Evolutionary conservation across 2,888 invertebrate genomes (phyloP), one percentile per base, ranked within the genome.

Genomic region (Drosophila cyrtoloma): DNA sequence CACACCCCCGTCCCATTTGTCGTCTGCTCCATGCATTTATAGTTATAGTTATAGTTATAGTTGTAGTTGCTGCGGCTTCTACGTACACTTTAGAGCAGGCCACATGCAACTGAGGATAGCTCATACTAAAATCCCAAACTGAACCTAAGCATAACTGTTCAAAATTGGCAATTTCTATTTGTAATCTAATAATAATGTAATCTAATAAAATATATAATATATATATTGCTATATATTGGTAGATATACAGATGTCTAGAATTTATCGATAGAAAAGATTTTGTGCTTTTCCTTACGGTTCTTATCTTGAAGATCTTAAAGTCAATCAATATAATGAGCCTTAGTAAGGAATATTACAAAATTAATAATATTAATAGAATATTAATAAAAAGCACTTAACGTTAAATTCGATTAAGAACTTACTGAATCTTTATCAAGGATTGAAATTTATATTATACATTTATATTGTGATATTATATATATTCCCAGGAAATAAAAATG

Each of bases 51-150:
- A 10, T 33, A 47, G 47, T 47, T 22, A 22, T 22, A 22, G 44
- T 42, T 42, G n/a, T 47, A 47, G 47, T 47, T 47, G 22, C 47
- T 47, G 47, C 47, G 47, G 47, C 26, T 47, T 47, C 9, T 16
- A 26, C 26, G 47, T 26, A 47, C 47, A 47, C 47, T 47, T 47
- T 47, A 16, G 26, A 47, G 26, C 22, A 47, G 47, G 26, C 47
- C 47, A 47, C 47, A 26, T 47, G 47, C 47, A 47, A 47, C 47
- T 26, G 26, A 47, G 26, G 47, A 47, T 26, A 1, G 26, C 26
- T 47, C 47, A 26, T 26, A 7, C 9, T 26, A 5, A 47, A 44
- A 44, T 44, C 44, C 1, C 44, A 44, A 44, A 5, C 44, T 42
- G n/a, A 42, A 42, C 10, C 42, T 1, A 22, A 14, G 14, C 22